Conservation (phyloP, 1,140 invertebrate species). For the Tetramorium alpestre region DNA sequence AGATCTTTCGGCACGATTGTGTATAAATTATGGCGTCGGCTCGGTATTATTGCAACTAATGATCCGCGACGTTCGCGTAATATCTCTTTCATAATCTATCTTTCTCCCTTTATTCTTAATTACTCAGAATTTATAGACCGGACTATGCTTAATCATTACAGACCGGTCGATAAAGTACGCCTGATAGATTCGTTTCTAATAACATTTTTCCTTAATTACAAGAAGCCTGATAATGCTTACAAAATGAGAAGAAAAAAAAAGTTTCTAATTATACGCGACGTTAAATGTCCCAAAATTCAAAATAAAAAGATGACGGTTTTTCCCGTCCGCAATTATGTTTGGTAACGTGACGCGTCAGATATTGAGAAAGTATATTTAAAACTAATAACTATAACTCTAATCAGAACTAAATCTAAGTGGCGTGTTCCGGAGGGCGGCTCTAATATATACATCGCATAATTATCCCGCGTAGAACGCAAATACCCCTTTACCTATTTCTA, state of each 20-base stretch:
- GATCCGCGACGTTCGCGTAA: slow-evolving; percentile 11
- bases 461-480: slow-evolving; percentile 72
- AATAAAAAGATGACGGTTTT: not conserved
- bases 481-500: slow-evolving; percentile 79
- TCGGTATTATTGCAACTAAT: slow-evolving; percentile 20
- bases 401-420: slow-evolving; percentile 26
- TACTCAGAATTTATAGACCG: slow-evolving; percentile 11
- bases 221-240: not conserved
- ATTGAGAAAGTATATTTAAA: slow-evolving; percentile 15
- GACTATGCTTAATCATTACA: not conserved
- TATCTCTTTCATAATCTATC: slow-evolving; percentile 3
- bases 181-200: not conserved
- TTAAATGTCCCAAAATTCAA: not conserved
- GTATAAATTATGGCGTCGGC: not conserved
- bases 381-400: slow-evolving; percentile 25
- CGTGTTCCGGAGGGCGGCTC: slow-evolving; percentile 60
- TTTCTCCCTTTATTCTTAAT: slow-evolving; percentile 12
- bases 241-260: not conserved
- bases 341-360: not conserved
- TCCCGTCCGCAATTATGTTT: not conserved
- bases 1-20: not conserved
- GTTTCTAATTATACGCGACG: not conserved
- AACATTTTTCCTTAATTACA: slow-evolving; percentile 3
- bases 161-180: not conserved
- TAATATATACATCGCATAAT: slow-evolving; percentile 82